Evolutionary conservation across 2,113 vertebrate species (phyloP).

Genomic region (Hippocampus barbouri): DNA sequence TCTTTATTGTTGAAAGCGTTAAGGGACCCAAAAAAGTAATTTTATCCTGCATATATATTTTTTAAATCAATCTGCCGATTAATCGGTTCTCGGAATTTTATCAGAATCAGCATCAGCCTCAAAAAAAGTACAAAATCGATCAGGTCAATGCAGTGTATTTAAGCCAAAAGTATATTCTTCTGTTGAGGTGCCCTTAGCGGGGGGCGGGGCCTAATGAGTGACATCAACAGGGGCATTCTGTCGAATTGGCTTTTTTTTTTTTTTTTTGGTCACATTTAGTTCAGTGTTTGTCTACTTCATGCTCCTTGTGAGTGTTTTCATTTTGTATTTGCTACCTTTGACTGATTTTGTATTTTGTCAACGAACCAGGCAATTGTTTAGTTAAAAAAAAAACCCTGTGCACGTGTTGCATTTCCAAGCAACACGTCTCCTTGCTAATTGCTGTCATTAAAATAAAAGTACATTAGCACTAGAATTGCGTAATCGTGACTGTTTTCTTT

Average conservation of each 20-base stretch:
- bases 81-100: too few species aligned
- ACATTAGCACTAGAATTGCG: too few species aligned
- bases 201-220: background rate
- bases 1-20: too few species aligned
- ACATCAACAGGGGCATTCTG: background rate
- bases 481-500: background rate
- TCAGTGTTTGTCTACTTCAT: background rate
- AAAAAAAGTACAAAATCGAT: too few species aligned
- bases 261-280: background rate
- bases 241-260: too few species aligned
- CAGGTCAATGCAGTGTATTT: background rate
- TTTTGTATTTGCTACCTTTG: background rate
- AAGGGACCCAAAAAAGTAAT: too few species aligned
- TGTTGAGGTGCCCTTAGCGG: background rate
- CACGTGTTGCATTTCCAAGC: background rate
- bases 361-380: background rate
- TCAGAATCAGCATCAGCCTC: too few species aligned
- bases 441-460: background rate
- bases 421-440: background rate
- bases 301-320: background rate
- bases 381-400: background rate
- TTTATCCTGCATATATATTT: too few species aligned
- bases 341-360: background rate
- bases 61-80: too few species aligned
- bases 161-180: background rate